Percentiles rank a stretch among this genome's conserved stretches.
phyloP scores from a whole-genome alignment of 2,888 invertebrate species.

The Phengaris arion region DNA sequence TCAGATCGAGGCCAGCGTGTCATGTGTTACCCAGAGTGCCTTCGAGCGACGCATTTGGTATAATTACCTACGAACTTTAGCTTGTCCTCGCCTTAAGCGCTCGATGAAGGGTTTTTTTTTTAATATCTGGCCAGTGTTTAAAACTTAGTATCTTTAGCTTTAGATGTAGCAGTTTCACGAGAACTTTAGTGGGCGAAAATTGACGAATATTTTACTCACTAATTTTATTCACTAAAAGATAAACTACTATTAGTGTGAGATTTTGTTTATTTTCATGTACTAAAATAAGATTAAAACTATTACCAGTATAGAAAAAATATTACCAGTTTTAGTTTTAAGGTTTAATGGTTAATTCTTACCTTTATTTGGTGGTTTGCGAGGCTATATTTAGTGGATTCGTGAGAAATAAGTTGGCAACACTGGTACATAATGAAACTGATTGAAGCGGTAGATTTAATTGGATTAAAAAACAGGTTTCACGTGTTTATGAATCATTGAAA shows the following conservation, averaged over 20 bases:
- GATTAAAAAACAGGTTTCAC: conserved; percentile 1
- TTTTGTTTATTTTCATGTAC: too few relatives aligned
- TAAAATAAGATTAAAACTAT: too few relatives aligned
- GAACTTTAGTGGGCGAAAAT: not conserved
- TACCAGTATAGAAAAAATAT: too few relatives aligned
- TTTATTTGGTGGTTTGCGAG: not conserved
- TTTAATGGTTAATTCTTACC: not conserved
- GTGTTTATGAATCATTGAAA: not conserved
- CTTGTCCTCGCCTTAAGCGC: conserved; percentile 66
- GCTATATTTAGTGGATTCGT: not conserved
- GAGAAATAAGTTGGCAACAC: not conserved
- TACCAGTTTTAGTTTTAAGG: too few relatives aligned
- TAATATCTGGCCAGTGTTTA: conserved; percentile 33
- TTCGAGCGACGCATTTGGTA: conserved; percentile 74
- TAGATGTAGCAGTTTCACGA: not conserved
- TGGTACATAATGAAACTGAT: not conserved
- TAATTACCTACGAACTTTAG: conserved; percentile 71
- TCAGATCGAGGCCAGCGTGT: conserved; percentile 61
- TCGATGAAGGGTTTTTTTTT: conserved; percentile 40
- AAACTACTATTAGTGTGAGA: not conserved
- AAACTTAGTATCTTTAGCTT: not conserved
- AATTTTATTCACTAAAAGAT: not conserved
- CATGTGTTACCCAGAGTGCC: conserved; percentile 65
- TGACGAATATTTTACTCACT: too few relatives aligned
- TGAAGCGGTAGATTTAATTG: not conserved